Conservation (phyloP, 1,140 invertebrate genomes). For the Euura saliciscinereae region DNA sequence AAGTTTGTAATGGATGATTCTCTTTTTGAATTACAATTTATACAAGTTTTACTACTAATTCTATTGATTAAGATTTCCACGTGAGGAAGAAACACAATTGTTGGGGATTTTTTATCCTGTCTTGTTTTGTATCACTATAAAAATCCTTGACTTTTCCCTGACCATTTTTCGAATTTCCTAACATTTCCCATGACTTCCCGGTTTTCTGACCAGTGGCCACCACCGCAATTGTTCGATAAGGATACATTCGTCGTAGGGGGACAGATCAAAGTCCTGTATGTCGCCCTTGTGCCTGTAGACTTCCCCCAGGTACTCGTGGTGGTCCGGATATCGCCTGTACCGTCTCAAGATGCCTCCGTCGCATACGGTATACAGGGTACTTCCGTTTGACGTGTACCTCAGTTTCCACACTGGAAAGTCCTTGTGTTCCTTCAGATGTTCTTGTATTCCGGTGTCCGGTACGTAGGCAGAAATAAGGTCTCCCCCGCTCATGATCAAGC, state of each 20-base stretch:
- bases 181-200: too few species aligned
- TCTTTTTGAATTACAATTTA: not conserved
- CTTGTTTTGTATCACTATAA: too few species aligned
- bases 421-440: conserved; percentile 54
- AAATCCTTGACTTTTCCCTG: too few species aligned
- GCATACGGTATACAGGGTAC: conserved; percentile 59
- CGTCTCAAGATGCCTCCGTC: conserved; percentile 57
- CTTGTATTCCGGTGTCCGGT: conserved; percentile 58
- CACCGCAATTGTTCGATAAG: conserved; percentile 38
- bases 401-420: conserved; percentile 59
- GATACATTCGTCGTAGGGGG: conserved; percentile 65
- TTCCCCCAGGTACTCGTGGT: conserved; percentile 60
- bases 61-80: too few species aligned
- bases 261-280: conserved; percentile 64
- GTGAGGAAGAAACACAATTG: too few species aligned
- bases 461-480: conserved; percentile 58
- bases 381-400: conserved; percentile 60
- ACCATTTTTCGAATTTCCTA: too few species aligned
- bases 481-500: conserved; percentile 60
- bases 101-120: too few species aligned
- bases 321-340: conserved; percentile 59
- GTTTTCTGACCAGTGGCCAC: too few species aligned
- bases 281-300: conserved; percentile 60
- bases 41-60: too few species aligned
- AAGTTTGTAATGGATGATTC: not conserved